phyloP scores from a whole-genome alignment of 2,888 invertebrate genomes.

The Enchytraeus crypticus region DNA sequence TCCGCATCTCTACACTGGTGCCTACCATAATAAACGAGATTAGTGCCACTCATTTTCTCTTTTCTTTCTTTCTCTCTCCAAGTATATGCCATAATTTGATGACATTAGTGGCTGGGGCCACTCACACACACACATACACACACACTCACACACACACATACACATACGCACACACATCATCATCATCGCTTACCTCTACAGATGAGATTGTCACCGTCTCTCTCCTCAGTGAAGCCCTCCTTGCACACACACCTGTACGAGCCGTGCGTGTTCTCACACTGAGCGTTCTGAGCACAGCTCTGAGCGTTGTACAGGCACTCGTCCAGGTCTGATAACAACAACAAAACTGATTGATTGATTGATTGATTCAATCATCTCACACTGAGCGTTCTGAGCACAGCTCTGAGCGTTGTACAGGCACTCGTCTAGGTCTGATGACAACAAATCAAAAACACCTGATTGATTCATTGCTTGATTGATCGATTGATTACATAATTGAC shows the following conservation, averaged over 20 bases:
- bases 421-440: slow-evolving; percentile 69
- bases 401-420: slow-evolving; percentile 56
- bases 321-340: slow-evolving; percentile 61
- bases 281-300: slow-evolving; percentile 57
- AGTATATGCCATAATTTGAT: no score
- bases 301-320: slow-evolving; percentile 65
- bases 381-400: background rate
- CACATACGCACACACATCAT: no score
- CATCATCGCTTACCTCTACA: background rate
- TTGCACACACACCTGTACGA: slow-evolving; percentile 64
- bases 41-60: no score
- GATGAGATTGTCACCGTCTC: background rate
- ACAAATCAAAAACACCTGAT: background rate
- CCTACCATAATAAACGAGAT: no score
- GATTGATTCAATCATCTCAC: background rate
- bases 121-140: no score
- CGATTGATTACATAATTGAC: background rate
- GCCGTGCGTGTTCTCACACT: slow-evolving; percentile 62
- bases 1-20: no score
- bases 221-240: slow-evolving; percentile 50
- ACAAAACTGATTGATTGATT: background rate
- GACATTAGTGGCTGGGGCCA: no score
- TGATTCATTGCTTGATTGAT: background rate
- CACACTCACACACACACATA: no score
- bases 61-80: no score